Conservation (phyloP, 2,888 invertebrate genomes). For the Conomelus anceps region DNA sequence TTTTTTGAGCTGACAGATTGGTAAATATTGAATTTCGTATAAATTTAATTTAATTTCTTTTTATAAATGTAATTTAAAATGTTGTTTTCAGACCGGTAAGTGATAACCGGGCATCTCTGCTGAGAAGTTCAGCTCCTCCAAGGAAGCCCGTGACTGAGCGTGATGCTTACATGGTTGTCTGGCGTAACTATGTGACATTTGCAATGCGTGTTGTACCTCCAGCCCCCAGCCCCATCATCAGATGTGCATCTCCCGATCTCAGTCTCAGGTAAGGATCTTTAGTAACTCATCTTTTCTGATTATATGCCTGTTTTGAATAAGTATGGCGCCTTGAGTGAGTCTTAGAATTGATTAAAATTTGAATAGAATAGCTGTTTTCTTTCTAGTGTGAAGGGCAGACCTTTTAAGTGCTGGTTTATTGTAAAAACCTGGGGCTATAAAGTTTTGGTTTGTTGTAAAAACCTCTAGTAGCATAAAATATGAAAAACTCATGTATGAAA, state of each 20-base stretch:
- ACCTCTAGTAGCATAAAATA: no score
- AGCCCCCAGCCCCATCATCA: slow-evolving; percentile 74
- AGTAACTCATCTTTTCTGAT: neutral
- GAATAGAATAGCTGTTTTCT: no score
- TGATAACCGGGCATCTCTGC: slow-evolving; percentile 90
- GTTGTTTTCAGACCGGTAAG: slow-evolving; percentile 71
- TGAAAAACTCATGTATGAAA: no score
- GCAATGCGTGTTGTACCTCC: slow-evolving; percentile 95
- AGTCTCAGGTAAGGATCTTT: slow-evolving; percentile 67
- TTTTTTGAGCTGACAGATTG: no score
- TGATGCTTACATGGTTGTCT: slow-evolving; percentile 91
- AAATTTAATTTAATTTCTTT: slow-evolving; percentile 18
- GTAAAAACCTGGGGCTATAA: no score
- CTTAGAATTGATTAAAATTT: no score
- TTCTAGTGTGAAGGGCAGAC: no score
- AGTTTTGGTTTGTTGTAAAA: no score
- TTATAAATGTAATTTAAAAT: neutral
- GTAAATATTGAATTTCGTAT: slow-evolving; percentile 19
- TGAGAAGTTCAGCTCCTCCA: slow-evolving; percentile 79
- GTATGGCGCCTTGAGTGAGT: no score
- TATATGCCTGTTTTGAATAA: neutral
- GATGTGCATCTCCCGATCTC: slow-evolving; percentile 89
- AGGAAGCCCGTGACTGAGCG: slow-evolving; percentile 88
- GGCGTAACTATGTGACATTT: slow-evolving; percentile 96
- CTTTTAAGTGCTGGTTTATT: no score